These are phyloP conservation scores for Cranoglanis bouderius DNA, from an alignment of 2,113 vertebrate species.

Conservation along the genomic window DNA sequence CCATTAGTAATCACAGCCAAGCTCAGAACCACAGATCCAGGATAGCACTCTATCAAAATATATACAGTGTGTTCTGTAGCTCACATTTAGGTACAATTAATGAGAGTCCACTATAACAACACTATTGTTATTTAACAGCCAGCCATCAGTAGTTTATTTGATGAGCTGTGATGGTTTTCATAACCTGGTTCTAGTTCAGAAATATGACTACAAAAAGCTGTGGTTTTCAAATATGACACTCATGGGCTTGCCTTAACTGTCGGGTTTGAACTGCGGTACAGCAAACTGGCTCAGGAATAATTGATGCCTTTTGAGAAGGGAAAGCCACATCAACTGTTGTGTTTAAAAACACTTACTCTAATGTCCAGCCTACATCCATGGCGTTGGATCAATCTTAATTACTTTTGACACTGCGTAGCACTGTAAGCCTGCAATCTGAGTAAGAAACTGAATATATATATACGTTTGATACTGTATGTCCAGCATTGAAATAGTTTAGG, in stretches of 20 bases:
- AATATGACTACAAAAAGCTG: slow-evolving; percentile 6
- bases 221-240: slow-evolving; percentile 28
- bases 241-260: not conserved
- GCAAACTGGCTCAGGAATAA: slow-evolving; percentile 41
- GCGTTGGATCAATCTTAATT: not conserved
- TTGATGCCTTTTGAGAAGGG: slow-evolving; percentile 30
- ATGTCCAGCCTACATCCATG: not conserved
- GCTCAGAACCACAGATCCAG: not conserved
- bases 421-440: not conserved
- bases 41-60: not conserved
- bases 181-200: not conserved
- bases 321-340: slow-evolving; percentile 30
- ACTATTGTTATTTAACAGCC: too few relatives aligned
- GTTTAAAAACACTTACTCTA: slow-evolving; percentile 39
- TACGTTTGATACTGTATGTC: not conserved
- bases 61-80: not conserved
- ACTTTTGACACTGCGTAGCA: not conserved
- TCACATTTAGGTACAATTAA: not conserved
- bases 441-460: not conserved
- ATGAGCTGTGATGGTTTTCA: not conserved
- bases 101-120: not conserved
- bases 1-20: not conserved
- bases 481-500: not conserved
- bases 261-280: slow-evolving; percentile 1
- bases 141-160: not conserved